These are phyloP conservation scores for Odontomachus brunneus DNA, from an alignment of 1,140 invertebrate species.

Conservation along the genomic window DNA sequence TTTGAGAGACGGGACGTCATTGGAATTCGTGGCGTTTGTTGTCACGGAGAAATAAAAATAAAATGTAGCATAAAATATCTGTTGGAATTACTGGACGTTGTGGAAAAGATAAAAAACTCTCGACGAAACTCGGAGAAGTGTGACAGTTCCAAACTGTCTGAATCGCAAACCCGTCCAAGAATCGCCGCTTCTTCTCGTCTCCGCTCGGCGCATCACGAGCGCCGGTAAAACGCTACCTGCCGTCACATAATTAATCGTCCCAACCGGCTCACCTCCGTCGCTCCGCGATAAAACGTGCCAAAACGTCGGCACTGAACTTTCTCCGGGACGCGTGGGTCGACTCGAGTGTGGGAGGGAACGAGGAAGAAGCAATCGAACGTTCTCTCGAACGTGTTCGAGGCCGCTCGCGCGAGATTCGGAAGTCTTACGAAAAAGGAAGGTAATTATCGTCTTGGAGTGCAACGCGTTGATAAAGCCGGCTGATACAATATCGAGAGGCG, in stretches of 20 bases:
- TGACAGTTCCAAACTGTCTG: neutral
- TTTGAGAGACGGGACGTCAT: too few relatives aligned
- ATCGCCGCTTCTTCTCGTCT: neutral
- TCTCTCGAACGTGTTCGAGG: slow-evolving; percentile 43
- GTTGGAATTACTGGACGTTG: too few relatives aligned
- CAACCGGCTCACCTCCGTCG: neutral
- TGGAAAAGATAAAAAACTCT: too few relatives aligned
- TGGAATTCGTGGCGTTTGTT: too few relatives aligned
- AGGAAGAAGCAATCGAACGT: slow-evolving; percentile 14
- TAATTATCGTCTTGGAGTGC: slow-evolving; percentile 51
- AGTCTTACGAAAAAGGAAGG: slow-evolving; percentile 51
- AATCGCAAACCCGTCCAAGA: neutral
- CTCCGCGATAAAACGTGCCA: neutral
- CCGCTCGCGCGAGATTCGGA: slow-evolving; percentile 35
- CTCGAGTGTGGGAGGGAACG: neutral
- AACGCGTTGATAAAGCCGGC: slow-evolving; percentile 33
- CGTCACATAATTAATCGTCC: slow-evolving; percentile 10
- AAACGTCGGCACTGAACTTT: slow-evolving; percentile 2
- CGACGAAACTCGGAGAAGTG: too few relatives aligned
- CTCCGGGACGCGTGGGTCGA: slow-evolving; percentile 14
- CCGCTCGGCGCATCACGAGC: too few relatives aligned
- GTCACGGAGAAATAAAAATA: too few relatives aligned
- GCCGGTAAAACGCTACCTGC: neutral
- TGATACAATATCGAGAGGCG: slow-evolving; percentile 32
- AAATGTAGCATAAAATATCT: too few relatives aligned